Percentiles rank a stretch among this genome's conserved stretches.
Conservation (phyloP, 2,888 invertebrate genomes). For the Halocaridina rubra region DNA sequence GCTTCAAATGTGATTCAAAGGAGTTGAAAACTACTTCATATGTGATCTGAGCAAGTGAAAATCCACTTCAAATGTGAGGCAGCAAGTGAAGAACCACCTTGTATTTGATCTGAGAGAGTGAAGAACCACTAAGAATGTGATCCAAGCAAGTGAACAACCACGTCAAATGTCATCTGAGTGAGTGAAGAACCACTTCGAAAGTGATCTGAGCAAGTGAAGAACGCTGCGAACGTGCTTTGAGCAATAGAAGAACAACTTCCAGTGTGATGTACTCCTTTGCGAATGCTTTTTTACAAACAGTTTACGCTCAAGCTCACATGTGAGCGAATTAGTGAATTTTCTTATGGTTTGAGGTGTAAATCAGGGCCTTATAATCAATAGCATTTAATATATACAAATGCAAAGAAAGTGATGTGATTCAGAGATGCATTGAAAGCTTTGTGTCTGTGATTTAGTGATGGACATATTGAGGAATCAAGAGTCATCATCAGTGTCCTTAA, state of each 20-base stretch:
- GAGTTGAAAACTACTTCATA: too few relatives aligned
- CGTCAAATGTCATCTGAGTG: too few relatives aligned
- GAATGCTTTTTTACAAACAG: constrained; percentile 27
- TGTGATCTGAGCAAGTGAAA: too few relatives aligned
- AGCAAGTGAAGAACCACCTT: too few relatives aligned
- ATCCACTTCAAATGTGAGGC: too few relatives aligned
- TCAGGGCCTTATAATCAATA: constrained; percentile 45
- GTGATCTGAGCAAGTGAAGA: too few relatives aligned
- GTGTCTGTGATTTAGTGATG: background rate
- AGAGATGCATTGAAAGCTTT: constrained; percentile 21
- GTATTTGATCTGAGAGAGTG: too few relatives aligned
- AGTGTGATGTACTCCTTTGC: constrained; percentile 12
- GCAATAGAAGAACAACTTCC: background rate
- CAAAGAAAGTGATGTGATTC: constrained; percentile 18
- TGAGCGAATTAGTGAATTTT: background rate
- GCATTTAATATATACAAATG: constrained; percentile 36
- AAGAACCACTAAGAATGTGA: too few relatives aligned
- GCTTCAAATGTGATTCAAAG: too few relatives aligned
- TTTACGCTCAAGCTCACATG: constrained; percentile 41
- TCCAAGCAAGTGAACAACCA: too few relatives aligned
- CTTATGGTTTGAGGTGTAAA: constrained; percentile 6
- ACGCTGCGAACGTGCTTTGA: constrained; percentile 7
- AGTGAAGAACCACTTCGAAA: too few relatives aligned
- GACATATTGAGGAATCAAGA: background rate
- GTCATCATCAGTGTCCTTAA: background rate